Evolutionary conservation across 2,113 vertebrate genomes (phyloP).

Genomic region (Rhea pennata): DNA sequence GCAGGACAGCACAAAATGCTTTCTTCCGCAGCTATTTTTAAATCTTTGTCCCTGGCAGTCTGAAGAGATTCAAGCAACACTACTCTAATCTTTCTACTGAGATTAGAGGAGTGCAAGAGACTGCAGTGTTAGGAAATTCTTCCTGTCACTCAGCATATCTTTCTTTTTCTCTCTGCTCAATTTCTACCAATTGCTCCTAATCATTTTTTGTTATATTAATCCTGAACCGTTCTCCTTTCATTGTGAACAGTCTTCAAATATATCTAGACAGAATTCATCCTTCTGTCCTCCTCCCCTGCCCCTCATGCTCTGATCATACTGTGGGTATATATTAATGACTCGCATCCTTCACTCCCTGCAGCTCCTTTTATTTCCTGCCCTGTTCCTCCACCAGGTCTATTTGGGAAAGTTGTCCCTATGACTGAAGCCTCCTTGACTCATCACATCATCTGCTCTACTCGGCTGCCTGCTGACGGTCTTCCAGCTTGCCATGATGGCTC

Average conservation of each 20-base stretch:
- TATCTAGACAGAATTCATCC: conserved; percentile 16
- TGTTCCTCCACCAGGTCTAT: neutral
- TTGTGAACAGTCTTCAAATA: neutral
- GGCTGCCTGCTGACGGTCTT: neutral
- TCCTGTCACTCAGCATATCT: neutral
- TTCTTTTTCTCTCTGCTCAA: neutral
- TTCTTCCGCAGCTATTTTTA: neutral
- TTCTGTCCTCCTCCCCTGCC: neutral
- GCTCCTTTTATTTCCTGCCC: neutral
- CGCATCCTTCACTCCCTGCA: neutral
- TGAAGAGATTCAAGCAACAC: neutral
- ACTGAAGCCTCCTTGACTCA: neutral
- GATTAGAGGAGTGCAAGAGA: neutral
- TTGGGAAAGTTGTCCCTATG: neutral
- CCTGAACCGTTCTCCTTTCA: neutral
- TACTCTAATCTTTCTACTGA: neutral
- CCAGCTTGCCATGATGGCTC: neutral
- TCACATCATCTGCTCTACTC: neutral
- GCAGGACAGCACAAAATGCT: neutral
- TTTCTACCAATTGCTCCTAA: neutral
- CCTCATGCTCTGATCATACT: neutral
- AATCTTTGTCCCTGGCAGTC: neutral
- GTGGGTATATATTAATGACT: neutral
- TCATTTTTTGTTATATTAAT: neutral
- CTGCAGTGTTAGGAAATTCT: neutral